Evolutionary conservation across 2,113 vertebrate genomes (phyloP), one percentile per base, ranked within the genome.

Genomic region (Nicator chloris): DNA sequence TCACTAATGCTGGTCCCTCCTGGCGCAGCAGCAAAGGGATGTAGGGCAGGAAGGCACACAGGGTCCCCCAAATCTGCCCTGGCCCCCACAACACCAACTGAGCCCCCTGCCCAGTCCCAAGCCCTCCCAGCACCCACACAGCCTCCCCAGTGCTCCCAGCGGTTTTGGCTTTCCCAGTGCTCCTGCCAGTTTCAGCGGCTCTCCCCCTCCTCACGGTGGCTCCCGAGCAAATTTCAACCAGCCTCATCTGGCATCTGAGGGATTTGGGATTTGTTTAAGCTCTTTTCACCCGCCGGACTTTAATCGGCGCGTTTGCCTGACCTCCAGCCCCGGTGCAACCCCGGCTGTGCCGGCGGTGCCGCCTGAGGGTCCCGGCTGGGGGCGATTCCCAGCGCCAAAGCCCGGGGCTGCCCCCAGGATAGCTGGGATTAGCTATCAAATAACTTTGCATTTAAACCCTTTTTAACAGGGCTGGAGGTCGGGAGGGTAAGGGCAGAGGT

Each of bases 191-290:
- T 91, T 20, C 11, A 5, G 33, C 4, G 0, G 16, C 21, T 31
- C 44, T 45, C 20, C 78, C 64, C 71, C 53, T 66, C 68, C 39
- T 61, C 6, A 2, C 7, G 0, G 56, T 5, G 1, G 37, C 90
- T 90, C 64, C 53, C 9, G 1, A 82, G 88, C 49, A 81, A 80
- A 30, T 88, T 96, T 89, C 53, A 5, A 93, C 81, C 83, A n/a
- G 76, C 89, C 54, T 95, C 96, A 94, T 96, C 97, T 69, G 94
- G 95, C 95, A 94, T 95, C 93, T 80, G 95, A 97, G 73, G 93
- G 97, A 96, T 65, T 69, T 86, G 94, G 96, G 97, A 98, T 97
- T 98, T 97, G 92, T 92, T 95, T 96, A 98, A 96, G 97, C 97
- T 96, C 95, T 97, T 97, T 97, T 96, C 96, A 95, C 97, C 93